Conservation (phyloP, 2,888 invertebrate species). For the Aspidapion aeneum region DNA sequence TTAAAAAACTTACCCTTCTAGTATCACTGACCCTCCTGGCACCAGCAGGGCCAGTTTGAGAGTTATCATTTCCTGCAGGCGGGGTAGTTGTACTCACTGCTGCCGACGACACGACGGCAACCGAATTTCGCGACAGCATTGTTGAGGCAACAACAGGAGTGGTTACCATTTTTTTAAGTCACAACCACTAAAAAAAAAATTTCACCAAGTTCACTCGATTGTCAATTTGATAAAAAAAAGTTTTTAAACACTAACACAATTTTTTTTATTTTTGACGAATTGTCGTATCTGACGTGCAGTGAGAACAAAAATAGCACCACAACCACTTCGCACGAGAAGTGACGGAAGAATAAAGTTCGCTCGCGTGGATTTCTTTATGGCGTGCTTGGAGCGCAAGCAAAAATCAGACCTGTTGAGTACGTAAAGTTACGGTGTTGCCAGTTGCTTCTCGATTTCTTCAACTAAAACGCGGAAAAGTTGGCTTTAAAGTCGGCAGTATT, state of each 20-base stretch:
- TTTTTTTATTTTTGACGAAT: not conserved
- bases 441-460: not conserved
- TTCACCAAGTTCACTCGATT: not conserved
- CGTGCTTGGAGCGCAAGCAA: slow-evolving; percentile 22
- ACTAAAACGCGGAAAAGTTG: too few relatives aligned
- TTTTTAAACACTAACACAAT: not conserved
- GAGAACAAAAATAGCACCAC: not conserved
- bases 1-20: slow-evolving; percentile 40
- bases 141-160: slow-evolving; percentile 21
- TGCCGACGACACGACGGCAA: slow-evolving; percentile 10
- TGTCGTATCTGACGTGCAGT: too few relatives aligned
- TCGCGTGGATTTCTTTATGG: too few relatives aligned
- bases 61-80: slow-evolving; percentile 13
- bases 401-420: slow-evolving; percentile 25
- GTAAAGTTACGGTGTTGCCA: slow-evolving; percentile 21
- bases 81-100: slow-evolving; percentile 20
- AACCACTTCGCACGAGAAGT: slow-evolving; percentile 13
- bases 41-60: slow-evolving; percentile 9
- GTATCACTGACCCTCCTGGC: slow-evolving; percentile 36
- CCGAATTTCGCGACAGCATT: slow-evolving; percentile 16
- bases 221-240: too few relatives aligned
- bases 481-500: too few relatives aligned
- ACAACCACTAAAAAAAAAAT: not conserved
- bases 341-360: slow-evolving; percentile 19
- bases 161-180: slow-evolving; percentile 29